Percentiles rank a stretch among this genome's conserved stretches.
Conservation (phyloP, 2,113 vertebrate species). For the Jacana jacana region DNA sequence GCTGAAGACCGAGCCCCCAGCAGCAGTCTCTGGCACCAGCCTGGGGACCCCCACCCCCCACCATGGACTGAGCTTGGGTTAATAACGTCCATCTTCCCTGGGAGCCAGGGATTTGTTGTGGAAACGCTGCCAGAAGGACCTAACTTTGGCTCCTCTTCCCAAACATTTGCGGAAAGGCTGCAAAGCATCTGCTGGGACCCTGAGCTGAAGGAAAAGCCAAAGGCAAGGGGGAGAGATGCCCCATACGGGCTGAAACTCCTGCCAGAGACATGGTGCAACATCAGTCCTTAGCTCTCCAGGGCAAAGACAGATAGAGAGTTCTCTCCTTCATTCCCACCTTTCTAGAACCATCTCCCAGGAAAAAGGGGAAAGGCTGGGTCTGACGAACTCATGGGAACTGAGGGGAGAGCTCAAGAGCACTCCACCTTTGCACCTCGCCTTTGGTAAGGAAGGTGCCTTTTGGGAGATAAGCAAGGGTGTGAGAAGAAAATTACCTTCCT, state of each 20-base stretch:
- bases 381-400: neutral
- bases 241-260: neutral
- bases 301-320: neutral
- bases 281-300: neutral
- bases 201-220: neutral
- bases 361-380: neutral
- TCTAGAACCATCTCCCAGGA: neutral
- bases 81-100: neutral
- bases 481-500: neutral
- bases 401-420: neutral
- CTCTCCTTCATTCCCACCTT: neutral
- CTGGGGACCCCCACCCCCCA: neutral
- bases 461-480: neutral
- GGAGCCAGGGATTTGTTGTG: conserved; percentile 36
- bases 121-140: conserved; percentile 25
- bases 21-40: conserved; percentile 17
- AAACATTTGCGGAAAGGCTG: conserved; percentile 53
- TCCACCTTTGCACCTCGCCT: neutral
- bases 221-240: neutral
- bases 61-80: neutral
- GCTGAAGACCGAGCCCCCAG: neutral
- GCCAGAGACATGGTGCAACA: neutral
- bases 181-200: conserved; percentile 36
- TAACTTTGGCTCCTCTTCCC: conserved; percentile 45
- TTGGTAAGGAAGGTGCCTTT: neutral